phyloP scores from a whole-genome alignment of 2,797 vertebrate species.

The Myotis findleyi region DNA sequence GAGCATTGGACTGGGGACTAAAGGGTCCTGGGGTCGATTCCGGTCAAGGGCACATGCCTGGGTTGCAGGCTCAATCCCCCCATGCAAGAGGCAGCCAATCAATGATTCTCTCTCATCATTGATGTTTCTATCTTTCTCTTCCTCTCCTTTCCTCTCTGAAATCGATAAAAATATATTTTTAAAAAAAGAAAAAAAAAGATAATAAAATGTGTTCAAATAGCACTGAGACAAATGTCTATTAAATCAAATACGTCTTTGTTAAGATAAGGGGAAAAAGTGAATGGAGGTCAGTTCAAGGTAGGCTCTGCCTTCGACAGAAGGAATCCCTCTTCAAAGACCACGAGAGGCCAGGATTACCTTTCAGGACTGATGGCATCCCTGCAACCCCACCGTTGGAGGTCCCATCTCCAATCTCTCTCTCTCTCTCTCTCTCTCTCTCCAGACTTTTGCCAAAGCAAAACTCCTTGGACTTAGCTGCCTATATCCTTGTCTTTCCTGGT shows the following conservation, averaged over 20 bases:
- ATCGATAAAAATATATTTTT: too few species aligned
- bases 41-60: too few species aligned
- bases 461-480: neutral
- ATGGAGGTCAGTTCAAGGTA: neutral
- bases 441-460: neutral
- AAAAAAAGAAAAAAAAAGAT: neutral
- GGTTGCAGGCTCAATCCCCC: too few species aligned
- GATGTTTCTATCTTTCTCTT: too few species aligned
- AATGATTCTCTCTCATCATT: too few species aligned
- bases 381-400: neutral
- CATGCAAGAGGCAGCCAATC: too few species aligned
- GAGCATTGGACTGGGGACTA: too few species aligned
- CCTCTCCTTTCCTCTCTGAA: too few species aligned
- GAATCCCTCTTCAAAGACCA: neutral
- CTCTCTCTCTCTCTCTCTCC: neutral
- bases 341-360: neutral
- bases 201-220: conserved; percentile 11
- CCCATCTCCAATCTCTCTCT: neutral
- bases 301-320: neutral
- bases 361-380: neutral
- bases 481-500: neutral
- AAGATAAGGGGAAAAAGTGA: neutral
- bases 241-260: neutral
- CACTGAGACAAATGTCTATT: neutral
- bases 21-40: too few species aligned